Conservation (phyloP, 2,113 vertebrate species). For the Passerina amoena region DNA sequence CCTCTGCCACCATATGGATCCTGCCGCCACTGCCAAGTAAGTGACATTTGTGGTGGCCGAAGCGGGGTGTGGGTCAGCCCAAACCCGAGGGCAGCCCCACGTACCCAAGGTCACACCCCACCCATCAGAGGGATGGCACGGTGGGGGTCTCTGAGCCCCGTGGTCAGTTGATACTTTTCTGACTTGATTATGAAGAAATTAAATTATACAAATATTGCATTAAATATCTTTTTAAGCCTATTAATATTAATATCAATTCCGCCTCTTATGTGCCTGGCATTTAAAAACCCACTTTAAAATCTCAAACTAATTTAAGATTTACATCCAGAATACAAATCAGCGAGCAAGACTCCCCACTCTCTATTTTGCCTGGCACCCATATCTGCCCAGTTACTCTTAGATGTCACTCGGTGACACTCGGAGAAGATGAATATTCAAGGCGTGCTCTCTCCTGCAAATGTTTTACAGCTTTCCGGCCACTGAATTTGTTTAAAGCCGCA, state of each 20-base stretch:
- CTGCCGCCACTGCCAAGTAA: accelerated
- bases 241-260: slow-evolving; percentile 78
- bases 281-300: slow-evolving; percentile 73
- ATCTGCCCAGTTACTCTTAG: slow-evolving; percentile 53
- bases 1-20: not conserved
- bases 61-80: not conserved
- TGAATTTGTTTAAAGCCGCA: slow-evolving; percentile 52
- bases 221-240: slow-evolving; percentile 75
- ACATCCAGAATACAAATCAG: slow-evolving; percentile 72
- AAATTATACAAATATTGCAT: slow-evolving; percentile 79
- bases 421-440: slow-evolving; percentile 74
- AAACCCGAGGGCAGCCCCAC: not conserved
- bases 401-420: slow-evolving; percentile 60
- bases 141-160: not conserved
- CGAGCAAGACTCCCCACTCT: not conserved
- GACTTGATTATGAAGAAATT: slow-evolving; percentile 69
- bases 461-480: slow-evolving; percentile 41
- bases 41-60: not conserved
- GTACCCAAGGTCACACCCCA: accelerated
- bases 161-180: not conserved
- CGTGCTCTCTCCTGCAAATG: slow-evolving; percentile 44
- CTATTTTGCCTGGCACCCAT: slow-evolving; percentile 61
- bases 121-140: accelerated
- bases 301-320: slow-evolving; percentile 75
- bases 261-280: slow-evolving; percentile 73